Percentiles rank a stretch among this genome's conserved stretches.
Evolutionary conservation across 2,113 vertebrate genomes (phyloP).

Genomic region (Ascaphus truei): DNA sequence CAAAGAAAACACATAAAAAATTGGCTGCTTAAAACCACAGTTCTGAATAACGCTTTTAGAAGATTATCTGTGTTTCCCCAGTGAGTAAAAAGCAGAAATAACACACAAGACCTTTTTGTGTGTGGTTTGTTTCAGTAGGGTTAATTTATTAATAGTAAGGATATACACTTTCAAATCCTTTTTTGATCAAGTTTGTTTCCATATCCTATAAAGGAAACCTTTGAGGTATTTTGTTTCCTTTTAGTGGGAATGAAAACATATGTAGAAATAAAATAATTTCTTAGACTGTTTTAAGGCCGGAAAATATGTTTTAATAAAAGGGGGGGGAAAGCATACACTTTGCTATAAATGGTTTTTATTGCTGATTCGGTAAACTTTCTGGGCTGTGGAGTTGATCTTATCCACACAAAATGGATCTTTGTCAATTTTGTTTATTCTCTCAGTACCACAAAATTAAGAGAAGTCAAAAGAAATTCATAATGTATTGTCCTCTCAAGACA

Average conservation of each 20-base stretch:
- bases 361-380: background rate
- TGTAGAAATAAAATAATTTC: slow-evolving; percentile 36
- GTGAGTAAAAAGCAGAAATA: background rate
- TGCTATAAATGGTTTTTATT: background rate
- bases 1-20: slow-evolving; percentile 19
- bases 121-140: background rate
- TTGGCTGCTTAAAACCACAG: background rate
- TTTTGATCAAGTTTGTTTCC: slow-evolving; percentile 33
- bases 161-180: background rate
- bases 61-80: background rate
- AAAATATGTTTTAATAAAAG: slow-evolving; percentile 39
- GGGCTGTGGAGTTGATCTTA: background rate
- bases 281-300: slow-evolving; percentile 14
- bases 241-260: slow-evolving; percentile 36
- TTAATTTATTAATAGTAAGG: slow-evolving; percentile 25
- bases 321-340: slow-evolving; percentile 27
- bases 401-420: no score
- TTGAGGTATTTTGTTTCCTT: slow-evolving; percentile 29
- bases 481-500: background rate
- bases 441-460: background rate
- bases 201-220: slow-evolving; percentile 21
- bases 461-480: background rate
- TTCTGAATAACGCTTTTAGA: background rate
- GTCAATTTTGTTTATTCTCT: background rate
- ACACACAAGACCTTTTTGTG: slow-evolving; percentile 4